Evolutionary conservation across 2,888 invertebrate species (phyloP), one percentile per base, ranked within the genome.

Genomic region (Pomacea canaliculata): DNA sequence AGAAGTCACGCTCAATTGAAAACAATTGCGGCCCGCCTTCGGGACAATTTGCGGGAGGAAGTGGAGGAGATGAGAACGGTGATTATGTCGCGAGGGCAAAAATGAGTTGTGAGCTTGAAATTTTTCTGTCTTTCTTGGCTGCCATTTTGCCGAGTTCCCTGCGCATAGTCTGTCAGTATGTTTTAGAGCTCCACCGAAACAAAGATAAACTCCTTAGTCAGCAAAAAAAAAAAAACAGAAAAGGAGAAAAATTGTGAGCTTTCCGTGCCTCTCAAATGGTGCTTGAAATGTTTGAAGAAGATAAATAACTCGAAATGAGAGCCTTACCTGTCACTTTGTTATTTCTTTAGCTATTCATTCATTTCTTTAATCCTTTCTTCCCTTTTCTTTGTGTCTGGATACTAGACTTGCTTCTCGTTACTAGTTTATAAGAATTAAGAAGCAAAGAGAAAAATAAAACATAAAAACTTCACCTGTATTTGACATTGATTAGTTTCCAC

Each of bases 1-100:
- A 59, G 73, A 66, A 73, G 73, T 73, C 73, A 73, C 73, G 74
- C 74, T 69, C 74, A 74, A 74, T 74, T 74, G 74, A 48, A 60
- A 62, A 60, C 74, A 74, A 74, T 74, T 74, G 74, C 74, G 68
- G 46, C 46, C 69, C 68, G 74, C 74, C 74, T 68, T 74, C 49
- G 74, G 68, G 69, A 69, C 74, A 74, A 74, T 74, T 74, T 74
- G 74, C 74, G 27, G 16, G 62, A 49, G 69, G 63, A 69, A 46
- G 74, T 23, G 62, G 69, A 8, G 59, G 74, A 74, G 74, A 74
- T 74, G 74, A 62, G 62, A 46, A 62, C 16, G 56, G 69, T 27
- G 74, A 74, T 74, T 74, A 48, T 62, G 74, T 74, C 74, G 68
- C 37, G 74, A 23, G 74, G 37, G 69, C 68, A 69, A 69, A 74